Evolutionary conservation across 2,888 invertebrate genomes (phyloP).

Genomic region (Amphipyra berbera): DNA sequence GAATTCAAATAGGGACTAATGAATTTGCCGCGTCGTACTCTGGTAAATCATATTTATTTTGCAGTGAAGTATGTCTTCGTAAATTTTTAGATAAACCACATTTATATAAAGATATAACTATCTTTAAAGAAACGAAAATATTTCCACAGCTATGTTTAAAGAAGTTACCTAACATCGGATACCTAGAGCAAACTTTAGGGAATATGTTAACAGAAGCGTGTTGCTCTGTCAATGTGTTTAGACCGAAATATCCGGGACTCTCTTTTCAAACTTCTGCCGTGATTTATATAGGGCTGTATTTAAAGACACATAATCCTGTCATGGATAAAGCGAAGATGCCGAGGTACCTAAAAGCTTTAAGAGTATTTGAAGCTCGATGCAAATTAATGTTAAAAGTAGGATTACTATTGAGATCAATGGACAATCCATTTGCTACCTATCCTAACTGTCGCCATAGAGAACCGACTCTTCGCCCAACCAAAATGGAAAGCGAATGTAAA

Average conservation of each 20-base stretch:
- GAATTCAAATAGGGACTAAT: conserved; percentile 79
- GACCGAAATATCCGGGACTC: conserved; percentile 91
- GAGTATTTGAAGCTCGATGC: conserved; percentile 76
- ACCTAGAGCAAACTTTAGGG: conserved; percentile 90
- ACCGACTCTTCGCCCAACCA: conserved; percentile 30
- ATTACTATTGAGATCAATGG: conserved; percentile 83
- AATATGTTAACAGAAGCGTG: conserved; percentile 88
- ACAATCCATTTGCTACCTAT: conserved; percentile 90
- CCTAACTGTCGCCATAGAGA: conserved; percentile 69
- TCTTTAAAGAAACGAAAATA: conserved; percentile 75
- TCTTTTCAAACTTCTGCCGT: conserved; percentile 85
- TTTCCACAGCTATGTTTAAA: conserved; percentile 83
- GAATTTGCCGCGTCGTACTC: conserved; percentile 85
- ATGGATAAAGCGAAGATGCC: conserved; percentile 65
- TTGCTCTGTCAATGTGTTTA: conserved; percentile 82
- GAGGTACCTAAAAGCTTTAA: conserved; percentile 77
- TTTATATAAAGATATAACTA: conserved; percentile 82
- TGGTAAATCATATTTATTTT: conserved; percentile 89
- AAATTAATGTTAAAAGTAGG: conserved; percentile 79
- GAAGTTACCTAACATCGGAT: conserved; percentile 89
- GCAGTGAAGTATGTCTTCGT: conserved; percentile 82
- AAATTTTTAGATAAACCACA: conserved; percentile 88
- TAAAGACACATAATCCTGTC: conserved; percentile 88
- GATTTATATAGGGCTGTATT: conserved; percentile 88
- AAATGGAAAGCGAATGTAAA: neutral